These are phyloP conservation scores for Syngnathus typhle DNA, from an alignment of 2,113 vertebrate species.

Conservation along the genomic window DNA sequence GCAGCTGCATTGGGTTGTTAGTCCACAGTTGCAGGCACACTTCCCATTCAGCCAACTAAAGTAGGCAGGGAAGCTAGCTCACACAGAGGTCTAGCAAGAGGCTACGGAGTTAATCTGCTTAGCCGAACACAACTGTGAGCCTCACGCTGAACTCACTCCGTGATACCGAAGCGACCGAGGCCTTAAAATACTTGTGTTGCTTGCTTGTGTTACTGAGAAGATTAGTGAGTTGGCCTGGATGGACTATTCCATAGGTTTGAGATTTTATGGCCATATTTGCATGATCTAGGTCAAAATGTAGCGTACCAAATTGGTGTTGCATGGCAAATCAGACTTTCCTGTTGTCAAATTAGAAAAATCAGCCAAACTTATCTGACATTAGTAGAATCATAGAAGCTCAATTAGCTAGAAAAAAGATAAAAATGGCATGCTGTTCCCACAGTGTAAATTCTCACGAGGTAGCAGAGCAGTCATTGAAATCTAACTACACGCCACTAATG, in stretches of 20 bases:
- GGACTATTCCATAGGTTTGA: constrained; percentile 22
- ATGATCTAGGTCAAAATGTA: neutral
- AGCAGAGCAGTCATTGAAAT: constrained; percentile 2
- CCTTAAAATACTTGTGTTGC: constrained; percentile 58
- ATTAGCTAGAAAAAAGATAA: neutral
- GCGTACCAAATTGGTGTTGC: no score
- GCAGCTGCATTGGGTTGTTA: constrained; percentile 1
- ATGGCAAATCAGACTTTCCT: no score
- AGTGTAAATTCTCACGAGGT: constrained; percentile 8
- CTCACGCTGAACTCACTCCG: constrained; percentile 37
- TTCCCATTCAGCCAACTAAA: neutral
- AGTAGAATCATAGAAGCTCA: neutral
- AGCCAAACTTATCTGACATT: neutral
- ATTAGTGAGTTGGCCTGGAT: constrained; percentile 45
- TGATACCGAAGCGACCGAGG: constrained; percentile 49
- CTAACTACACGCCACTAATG: neutral
- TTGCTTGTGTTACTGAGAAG: constrained; percentile 50
- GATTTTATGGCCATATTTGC: constrained; percentile 27
- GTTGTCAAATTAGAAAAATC: no score
- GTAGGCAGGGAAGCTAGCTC: constrained; percentile 8
- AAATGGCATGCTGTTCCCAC: neutral
- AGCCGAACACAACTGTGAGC: constrained; percentile 52
- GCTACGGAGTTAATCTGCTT: constrained; percentile 56
- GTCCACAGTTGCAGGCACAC: neutral
- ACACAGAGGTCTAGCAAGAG: constrained; percentile 39